phyloP scores from a whole-genome alignment of 2,888 invertebrate genomes.

The Tridacna crocea region DNA sequence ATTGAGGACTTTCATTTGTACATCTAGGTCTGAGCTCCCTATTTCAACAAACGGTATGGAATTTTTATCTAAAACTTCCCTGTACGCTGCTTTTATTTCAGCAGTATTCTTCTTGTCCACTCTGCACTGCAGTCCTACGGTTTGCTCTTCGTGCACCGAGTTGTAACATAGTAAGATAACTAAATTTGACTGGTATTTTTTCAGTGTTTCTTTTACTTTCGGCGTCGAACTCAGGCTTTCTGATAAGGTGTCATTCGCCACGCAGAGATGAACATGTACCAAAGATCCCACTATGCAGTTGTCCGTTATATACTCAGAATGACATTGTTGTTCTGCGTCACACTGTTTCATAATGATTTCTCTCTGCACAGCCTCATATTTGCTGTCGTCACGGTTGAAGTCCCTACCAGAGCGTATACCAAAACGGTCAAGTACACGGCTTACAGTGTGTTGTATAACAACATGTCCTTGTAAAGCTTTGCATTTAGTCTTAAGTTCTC shows the following conservation, averaged over 20 bases:
- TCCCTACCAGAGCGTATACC: conserved; percentile 23
- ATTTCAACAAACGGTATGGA: conserved; percentile 37
- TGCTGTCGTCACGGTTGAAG: conserved; percentile 27
- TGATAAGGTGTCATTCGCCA: background rate
- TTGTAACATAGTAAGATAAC: conserved; percentile 32
- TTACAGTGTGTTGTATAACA: background rate
- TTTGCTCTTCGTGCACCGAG: background rate
- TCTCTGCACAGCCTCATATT: conserved; percentile 24
- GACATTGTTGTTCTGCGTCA: conserved; percentile 5
- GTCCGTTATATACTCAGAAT: conserved; percentile 26
- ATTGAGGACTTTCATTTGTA: background rate
- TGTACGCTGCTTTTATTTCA: conserved; percentile 18
- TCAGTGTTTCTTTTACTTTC: background rate
- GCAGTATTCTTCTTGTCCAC: conserved; percentile 4
- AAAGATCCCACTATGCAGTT: conserved; percentile 36
- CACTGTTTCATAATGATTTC: conserved; percentile 28
- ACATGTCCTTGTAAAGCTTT: background rate
- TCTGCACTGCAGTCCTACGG: conserved; percentile 9
- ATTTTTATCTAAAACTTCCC: conserved; percentile 7
- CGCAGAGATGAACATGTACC: conserved; percentile 23
- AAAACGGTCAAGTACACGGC: background rate
- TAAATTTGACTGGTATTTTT: conserved; percentile 26
- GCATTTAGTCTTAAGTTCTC: conserved; percentile 6
- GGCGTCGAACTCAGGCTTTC: background rate
- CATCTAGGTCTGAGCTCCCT: background rate